Conservation (phyloP, 2,113 vertebrate genomes). For the Diadophis punctatus region DNA sequence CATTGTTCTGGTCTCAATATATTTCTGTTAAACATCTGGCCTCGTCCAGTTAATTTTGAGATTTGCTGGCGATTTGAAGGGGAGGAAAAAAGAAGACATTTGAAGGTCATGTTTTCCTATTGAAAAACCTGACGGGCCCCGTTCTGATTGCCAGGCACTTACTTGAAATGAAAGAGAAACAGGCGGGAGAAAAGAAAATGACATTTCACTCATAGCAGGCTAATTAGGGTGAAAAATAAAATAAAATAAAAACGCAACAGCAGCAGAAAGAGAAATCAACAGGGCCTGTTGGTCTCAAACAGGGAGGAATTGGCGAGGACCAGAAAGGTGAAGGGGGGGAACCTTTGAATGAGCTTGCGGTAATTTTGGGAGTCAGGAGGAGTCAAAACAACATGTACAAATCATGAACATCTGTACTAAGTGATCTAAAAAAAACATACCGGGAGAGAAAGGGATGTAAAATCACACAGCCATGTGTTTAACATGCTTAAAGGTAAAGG, state of each 20-base stretch:
- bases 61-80: not conserved
- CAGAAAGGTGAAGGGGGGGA: not conserved
- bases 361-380: not conserved
- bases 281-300: slow-evolving; percentile 37
- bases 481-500: no score
- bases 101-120: slow-evolving; percentile 54
- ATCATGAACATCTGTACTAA: not conserved
- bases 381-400: not conserved
- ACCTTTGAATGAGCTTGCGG: not conserved
- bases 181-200: slow-evolving; percentile 49
- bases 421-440: not conserved
- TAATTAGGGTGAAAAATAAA: slow-evolving; percentile 59
- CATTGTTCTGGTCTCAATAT: not conserved
- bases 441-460: not conserved
- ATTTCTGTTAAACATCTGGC: not conserved
- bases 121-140: slow-evolving; percentile 29
- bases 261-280: slow-evolving; percentile 35
- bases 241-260: slow-evolving; percentile 39
- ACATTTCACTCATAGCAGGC: slow-evolving; percentile 57
- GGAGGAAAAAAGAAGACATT: slow-evolving; percentile 28
- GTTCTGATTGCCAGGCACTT: slow-evolving; percentile 46
- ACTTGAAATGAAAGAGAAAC: slow-evolving; percentile 42
- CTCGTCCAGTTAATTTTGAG: slow-evolving; percentile 56
- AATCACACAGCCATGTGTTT: not conserved
- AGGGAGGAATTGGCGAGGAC: slow-evolving; percentile 2